phyloP scores from a whole-genome alignment of 2,113 vertebrate genomes.

The Cryptomyrus ogoouensis region DNA sequence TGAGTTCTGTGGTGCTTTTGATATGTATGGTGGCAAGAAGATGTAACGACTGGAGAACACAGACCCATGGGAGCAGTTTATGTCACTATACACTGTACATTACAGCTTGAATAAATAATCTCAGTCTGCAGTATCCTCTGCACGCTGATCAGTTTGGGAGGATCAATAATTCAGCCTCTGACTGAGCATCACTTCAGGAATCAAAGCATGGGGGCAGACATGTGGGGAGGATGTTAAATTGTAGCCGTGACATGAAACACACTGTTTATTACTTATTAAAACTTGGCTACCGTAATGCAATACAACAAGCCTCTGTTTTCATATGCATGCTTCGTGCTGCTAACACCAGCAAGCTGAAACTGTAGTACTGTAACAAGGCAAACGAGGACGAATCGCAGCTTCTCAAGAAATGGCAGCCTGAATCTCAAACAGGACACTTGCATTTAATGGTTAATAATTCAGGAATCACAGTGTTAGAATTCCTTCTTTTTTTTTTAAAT shows the following conservation, averaged over 20 bases:
- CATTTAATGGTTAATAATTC: not conserved
- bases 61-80: constrained; percentile 37
- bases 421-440: not conserved
- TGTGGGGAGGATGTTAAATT: constrained; percentile 17
- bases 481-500: not conserved
- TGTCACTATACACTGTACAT: constrained; percentile 40
- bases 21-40: constrained; percentile 50
- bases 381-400: not conserved
- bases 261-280: not conserved
- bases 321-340: not conserved
- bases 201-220: constrained; percentile 24
- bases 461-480: not conserved
- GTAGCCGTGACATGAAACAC: not conserved
- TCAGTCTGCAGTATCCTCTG: constrained; percentile 61
- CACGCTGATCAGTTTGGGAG: constrained; percentile 53
- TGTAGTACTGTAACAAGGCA: not conserved
- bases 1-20: constrained; percentile 30
- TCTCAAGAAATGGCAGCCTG: not conserved
- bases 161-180: constrained; percentile 62
- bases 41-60: constrained; percentile 24
- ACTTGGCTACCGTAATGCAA: not conserved
- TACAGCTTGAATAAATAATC: constrained; percentile 62
- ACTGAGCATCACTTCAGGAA: constrained; percentile 43
- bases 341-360: not conserved
- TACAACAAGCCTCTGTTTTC: not conserved